Evolutionary conservation across 2,113 vertebrate species (phyloP), one percentile per base, ranked within the genome.

Genomic region (Daphoenositta chrysoptera): DNA sequence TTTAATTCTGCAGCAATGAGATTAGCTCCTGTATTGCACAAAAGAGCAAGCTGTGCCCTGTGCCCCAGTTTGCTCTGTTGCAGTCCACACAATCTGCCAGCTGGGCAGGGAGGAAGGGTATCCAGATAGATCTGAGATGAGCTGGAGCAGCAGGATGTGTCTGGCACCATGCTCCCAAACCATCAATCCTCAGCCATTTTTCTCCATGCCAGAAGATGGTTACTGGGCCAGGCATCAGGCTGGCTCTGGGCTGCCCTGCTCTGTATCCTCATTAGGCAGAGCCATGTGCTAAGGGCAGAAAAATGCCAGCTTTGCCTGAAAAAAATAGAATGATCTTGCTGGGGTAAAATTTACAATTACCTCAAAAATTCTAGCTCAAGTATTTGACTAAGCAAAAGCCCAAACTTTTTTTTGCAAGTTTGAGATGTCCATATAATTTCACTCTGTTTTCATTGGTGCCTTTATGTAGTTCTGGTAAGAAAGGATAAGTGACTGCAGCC

Each of bases 101-200:
- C 73, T 70, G 79, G 72, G 83, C 51, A 90, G 40, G 42, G 76
- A 93, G 61, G 69, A 90, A 80, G 24, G 47, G 47, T 79, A 87
- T 82, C 69, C 69, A 93, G 86, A 83, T n/a, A 84, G 65, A 89
- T 84, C 81, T 0, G 0, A 94, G 63, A 96, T 56, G 63, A 93
- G 80, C 54, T 92, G 88, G 83, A 92, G 77, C 83, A 89, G 92
- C 83, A 96, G 80, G 83, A 94, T 90, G 40, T 87, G 85, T 86
- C 92, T 96, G 96, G 95, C 92, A 93, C 33, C 42, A 37, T 0
- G 1, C 40, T 96, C 45, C 44, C 69, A 84, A 71, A 30, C 76
- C 90, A 96, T 96, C 93, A 95, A 90, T 94, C 83, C 83, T 96
- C 56, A 82, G 60, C 80, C 90, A 83, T 88, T 97, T 97, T 90